Evolutionary conservation across 2,113 vertebrate genomes (phyloP).

Genomic region (Alligator mississippiensis): DNA sequence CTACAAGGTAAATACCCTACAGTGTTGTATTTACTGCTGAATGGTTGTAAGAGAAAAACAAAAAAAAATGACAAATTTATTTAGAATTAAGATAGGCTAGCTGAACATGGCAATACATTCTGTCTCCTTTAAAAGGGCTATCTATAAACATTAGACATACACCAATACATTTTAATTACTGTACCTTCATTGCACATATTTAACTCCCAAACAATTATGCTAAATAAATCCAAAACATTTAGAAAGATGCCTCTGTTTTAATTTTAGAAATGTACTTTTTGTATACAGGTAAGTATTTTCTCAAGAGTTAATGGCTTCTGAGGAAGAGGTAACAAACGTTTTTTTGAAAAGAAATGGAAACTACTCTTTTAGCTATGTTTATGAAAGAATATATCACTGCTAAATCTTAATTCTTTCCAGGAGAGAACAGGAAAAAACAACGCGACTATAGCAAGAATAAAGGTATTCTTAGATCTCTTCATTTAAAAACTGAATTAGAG

Average conservation of each 20-base stretch:
- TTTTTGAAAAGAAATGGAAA: slow-evolving; percentile 14
- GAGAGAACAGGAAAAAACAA: slow-evolving; percentile 31
- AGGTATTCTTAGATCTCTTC: slow-evolving; percentile 41
- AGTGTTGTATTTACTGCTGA: slow-evolving; percentile 29
- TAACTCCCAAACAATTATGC: slow-evolving; percentile 62
- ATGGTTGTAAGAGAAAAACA: slow-evolving; percentile 39
- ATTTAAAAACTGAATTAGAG: slow-evolving; percentile 57
- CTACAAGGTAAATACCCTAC: slow-evolving; percentile 51
- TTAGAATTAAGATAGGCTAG: slow-evolving; percentile 61
- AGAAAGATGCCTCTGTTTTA: slow-evolving; percentile 54
- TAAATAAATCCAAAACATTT: slow-evolving; percentile 62
- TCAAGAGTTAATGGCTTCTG: not conserved
- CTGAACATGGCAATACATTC: slow-evolving; percentile 22
- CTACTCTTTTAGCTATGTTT: slow-evolving; percentile 4
- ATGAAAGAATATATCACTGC: slow-evolving; percentile 48
- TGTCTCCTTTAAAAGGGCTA: slow-evolving; percentile 47
- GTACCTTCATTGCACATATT: slow-evolving; percentile 50
- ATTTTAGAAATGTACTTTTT: slow-evolving; percentile 28
- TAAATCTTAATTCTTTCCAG: slow-evolving; percentile 40
- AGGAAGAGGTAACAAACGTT: slow-evolving; percentile 1
- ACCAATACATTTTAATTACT: slow-evolving; percentile 45
- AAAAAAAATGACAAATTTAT: slow-evolving; percentile 34
- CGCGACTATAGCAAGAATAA: slow-evolving; percentile 30
- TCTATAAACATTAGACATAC: slow-evolving; percentile 63
- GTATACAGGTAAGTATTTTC: not conserved